These are phyloP conservation scores for Scaptodrosophila lebanonensis DNA, from an alignment of 1,140 invertebrate genomes.

Conservation along the genomic window DNA sequence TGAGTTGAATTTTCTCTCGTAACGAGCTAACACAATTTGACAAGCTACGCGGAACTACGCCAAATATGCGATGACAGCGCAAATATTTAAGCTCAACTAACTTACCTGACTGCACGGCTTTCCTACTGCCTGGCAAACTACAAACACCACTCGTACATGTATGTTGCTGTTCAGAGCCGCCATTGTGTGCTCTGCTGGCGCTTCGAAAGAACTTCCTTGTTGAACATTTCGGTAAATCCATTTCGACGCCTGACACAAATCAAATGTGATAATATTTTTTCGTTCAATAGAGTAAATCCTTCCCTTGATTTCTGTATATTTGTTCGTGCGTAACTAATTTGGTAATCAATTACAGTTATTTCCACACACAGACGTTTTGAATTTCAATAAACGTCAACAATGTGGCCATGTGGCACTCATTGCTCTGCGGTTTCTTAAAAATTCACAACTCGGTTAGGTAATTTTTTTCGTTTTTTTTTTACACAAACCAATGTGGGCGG, in stretches of 20 bases:
- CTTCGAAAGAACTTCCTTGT: too few species aligned
- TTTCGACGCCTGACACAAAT: conserved; percentile 41
- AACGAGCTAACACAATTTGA: conserved; percentile 42
- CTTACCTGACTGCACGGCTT: neutral
- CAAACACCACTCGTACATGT: too few species aligned
- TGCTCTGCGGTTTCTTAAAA: too few species aligned
- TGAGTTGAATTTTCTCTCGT: conserved; percentile 12
- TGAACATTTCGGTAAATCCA: too few species aligned
- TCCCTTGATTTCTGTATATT: conserved; percentile 22
- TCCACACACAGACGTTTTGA: conserved; percentile 17
- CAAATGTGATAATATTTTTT: conserved; percentile 47
- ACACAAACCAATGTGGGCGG: too few species aligned
- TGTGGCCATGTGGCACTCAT: too few species aligned
- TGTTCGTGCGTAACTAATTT: conserved; percentile 48
- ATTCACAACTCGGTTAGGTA: too few species aligned
- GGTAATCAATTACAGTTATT: conserved; percentile 47
- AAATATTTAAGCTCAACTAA: conserved; percentile 54
- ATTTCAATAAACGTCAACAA: conserved; percentile 31
- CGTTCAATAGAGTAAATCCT: conserved; percentile 9
- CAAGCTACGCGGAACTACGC: conserved; percentile 41
- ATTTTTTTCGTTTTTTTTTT: too few species aligned
- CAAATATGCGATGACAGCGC: conserved; percentile 51
- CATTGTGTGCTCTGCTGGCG: too few species aligned
- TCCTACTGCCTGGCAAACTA: conserved; percentile 5
- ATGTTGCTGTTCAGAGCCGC: too few species aligned